Conservation (phyloP, 2,113 vertebrate species). For the Ceratotherium simum region DNA sequence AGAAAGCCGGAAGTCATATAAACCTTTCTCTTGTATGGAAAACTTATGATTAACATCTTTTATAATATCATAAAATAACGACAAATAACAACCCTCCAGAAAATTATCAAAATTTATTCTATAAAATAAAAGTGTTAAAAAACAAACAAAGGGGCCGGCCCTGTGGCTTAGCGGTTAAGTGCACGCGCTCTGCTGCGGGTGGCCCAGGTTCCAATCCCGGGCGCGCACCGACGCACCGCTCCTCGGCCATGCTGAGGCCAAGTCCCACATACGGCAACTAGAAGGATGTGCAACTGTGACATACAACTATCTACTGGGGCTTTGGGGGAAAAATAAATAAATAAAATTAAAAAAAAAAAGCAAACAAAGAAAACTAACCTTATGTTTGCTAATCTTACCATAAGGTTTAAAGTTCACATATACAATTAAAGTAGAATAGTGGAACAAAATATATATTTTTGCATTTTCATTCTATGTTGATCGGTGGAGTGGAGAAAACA, state of each 20-base stretch:
- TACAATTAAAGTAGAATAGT: background rate
- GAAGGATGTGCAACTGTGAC: too few species aligned
- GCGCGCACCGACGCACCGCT: too few species aligned
- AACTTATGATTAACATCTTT: background rate
- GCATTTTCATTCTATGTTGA: background rate
- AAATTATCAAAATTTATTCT: background rate
- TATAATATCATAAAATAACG: conserved; percentile 12
- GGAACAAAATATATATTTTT: background rate
- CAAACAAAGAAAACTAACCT: background rate
- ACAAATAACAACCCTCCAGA: background rate
- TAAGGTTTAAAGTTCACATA: background rate
- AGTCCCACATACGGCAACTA: too few species aligned
- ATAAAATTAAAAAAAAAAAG: conserved; percentile 35
- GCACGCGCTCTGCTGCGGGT: too few species aligned
- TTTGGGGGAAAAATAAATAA: too few species aligned
- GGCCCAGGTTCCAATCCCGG: too few species aligned
- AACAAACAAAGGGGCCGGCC: background rate
- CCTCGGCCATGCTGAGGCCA: too few species aligned
- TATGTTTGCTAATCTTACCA: background rate
- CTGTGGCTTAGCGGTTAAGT: too few species aligned
- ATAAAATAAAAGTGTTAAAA: background rate
- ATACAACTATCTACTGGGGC: too few species aligned
- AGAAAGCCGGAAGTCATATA: background rate
- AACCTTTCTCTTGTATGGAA: background rate
- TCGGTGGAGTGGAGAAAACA: background rate